A percentile compares a stretch with the other conserved stretches of the same genome.
These are phyloP conservation scores for Darevskia mixta DNA, from an alignment of 2,797 vertebrate species.

Conservation along the genomic window DNA sequence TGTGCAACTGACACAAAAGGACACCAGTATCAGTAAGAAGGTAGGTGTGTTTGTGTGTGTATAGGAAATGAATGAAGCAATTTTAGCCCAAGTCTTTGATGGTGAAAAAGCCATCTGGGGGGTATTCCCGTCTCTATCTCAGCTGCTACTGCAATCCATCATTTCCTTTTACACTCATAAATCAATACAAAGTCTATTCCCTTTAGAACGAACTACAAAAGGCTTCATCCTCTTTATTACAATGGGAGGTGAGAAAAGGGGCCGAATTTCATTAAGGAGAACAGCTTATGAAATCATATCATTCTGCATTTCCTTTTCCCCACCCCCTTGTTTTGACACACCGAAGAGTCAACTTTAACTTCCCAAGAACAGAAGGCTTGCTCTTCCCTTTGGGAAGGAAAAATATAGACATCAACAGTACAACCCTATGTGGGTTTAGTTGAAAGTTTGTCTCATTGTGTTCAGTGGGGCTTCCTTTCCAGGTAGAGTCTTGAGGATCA, in stretches of 20 bases:
- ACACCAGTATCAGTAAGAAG: not conserved
- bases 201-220: conserved; percentile 33
- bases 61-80: not conserved
- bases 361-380: not conserved
- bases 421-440: not conserved
- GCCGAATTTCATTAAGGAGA: conserved; percentile 34
- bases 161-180: conserved; percentile 45
- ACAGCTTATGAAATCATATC: conserved; percentile 43
- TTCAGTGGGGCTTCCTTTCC: not conserved
- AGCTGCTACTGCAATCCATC: conserved; percentile 32
- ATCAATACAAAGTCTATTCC: conserved; percentile 23
- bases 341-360: conserved; percentile 12
- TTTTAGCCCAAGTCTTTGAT: conserved; percentile 1
- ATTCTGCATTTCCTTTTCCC: conserved; percentile 31
- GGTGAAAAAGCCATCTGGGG: not conserved
- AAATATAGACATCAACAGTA: not conserved
- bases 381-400: not conserved
- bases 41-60: not conserved
- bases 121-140: not conserved
- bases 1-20: not conserved
- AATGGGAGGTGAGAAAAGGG: conserved; percentile 10
- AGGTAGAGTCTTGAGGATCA: not conserved
- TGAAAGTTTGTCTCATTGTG: not conserved
- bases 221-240: conserved; percentile 33
- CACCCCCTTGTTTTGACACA: not conserved